Base-by-base conservation (phyloP, 2,888 invertebrate species). In the Apodemia hepburni region DNA sequence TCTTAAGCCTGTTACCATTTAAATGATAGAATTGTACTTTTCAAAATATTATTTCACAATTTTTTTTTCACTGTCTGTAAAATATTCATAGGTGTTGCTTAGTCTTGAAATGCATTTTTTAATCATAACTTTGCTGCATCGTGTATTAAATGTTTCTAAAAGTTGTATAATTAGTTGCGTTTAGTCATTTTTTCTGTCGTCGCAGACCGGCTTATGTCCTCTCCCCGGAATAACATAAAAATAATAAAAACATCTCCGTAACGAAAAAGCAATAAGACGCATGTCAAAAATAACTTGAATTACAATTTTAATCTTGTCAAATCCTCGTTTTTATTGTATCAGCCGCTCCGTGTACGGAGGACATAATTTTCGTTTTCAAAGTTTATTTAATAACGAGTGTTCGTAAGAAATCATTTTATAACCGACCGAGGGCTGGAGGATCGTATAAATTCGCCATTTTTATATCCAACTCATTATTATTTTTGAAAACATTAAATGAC, bases 241-340 rank as follows among this genome's bases (percentile, higher is more conserved):
- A 73, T 73, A 80, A 42, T 42, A 42, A 42, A 78, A 75, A 75
- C 76, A 73, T 66, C 63, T 77, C 82, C 82, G 84, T 82, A 86
- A 81, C 87, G 80, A 87, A 87, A 82, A 84, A 79, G 82, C 88
- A 90, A 89, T 88, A 88, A 88, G 85, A 83, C 76, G 83, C 81
- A 82, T 75, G 89, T 88, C 89, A 86, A 76, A 84, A 82, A 85
- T 86, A 87, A 85, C 85, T 86, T 87, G 87, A 86, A 84, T 87
- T 88, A 90, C 87, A 89, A 87, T 89, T 89, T 89, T 87, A 91
- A 91, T 91, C 90, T 87, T 85, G 87, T 87, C 89, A 84, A 87
- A 91, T 91, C 89, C 89, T 80, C 77, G 79, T 84, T 87, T 91
- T 91, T 91, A 91, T 91, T 83, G 83, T 80, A 80, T 79, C 81